Evolutionary conservation across 2,113 vertebrate species (phyloP).

Genomic region (Tyto alba): DNA sequence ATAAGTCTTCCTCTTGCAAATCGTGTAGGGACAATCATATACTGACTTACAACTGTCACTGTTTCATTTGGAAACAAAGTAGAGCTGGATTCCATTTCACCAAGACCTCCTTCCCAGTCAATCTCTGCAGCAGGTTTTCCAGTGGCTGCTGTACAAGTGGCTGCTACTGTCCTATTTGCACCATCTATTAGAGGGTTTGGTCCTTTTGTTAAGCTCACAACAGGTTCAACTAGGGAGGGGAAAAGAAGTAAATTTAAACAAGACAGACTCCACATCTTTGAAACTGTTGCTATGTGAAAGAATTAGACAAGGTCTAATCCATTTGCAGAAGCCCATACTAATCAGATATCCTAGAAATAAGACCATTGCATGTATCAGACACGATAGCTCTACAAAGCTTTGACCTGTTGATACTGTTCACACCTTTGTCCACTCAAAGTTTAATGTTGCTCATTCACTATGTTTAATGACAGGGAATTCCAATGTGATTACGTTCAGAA

Average conservation of each 20-base stretch:
- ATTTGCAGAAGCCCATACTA: background rate
- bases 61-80: conserved; percentile 84
- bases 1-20: conserved; percentile 84
- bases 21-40: conserved; percentile 82
- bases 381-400: background rate
- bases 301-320: background rate
- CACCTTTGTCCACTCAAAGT: background rate
- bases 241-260: background rate
- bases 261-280: background rate
- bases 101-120: conserved; percentile 88
- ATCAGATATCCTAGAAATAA: background rate
- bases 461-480: background rate
- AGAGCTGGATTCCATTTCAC: conserved; percentile 75
- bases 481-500: background rate
- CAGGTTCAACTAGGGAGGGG: conserved; percentile 84
- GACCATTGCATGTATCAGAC: rapidly evolving
- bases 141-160: conserved; percentile 88
- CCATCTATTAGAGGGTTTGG: conserved; percentile 84
- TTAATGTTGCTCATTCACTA: background rate
- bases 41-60: conserved; percentile 79
- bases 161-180: conserved; percentile 84
- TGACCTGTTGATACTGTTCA: background rate
- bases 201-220: conserved; percentile 85
- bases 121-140: conserved; percentile 90
- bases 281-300: background rate